These are phyloP conservation scores for Podotricha telesiphe DNA, from an alignment of 2,888 invertebrate genomes.

Conservation along the genomic window DNA sequence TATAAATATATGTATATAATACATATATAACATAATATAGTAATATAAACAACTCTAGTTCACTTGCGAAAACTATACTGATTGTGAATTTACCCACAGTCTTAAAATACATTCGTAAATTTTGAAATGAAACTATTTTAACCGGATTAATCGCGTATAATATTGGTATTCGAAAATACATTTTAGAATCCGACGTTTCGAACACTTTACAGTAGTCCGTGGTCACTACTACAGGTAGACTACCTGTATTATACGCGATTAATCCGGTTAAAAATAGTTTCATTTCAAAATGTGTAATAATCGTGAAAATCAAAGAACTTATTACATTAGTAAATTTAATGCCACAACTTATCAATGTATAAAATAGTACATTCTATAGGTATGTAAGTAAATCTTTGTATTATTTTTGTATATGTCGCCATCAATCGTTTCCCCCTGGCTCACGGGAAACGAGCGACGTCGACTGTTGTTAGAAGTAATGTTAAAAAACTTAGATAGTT, in stretches of 20 bases:
- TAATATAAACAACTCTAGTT: slow-evolving; percentile 1
- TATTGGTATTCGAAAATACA: too few relatives aligned
- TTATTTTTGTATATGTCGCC: slow-evolving; percentile 64
- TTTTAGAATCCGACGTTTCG: too few relatives aligned
- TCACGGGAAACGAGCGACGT: slow-evolving; percentile 58
- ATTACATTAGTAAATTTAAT: slow-evolving; percentile 23
- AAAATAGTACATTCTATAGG: slow-evolving; percentile 31
- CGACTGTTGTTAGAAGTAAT: slow-evolving; percentile 53
- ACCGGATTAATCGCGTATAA: too few relatives aligned
- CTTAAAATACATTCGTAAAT: background rate
- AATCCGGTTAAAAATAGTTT: too few relatives aligned
- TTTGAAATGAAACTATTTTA: too few relatives aligned
- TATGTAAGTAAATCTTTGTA: slow-evolving; percentile 48
- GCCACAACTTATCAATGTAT: slow-evolving; percentile 25
- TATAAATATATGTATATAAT: slow-evolving; percentile 18
- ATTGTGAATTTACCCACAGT: slow-evolving; percentile 7
- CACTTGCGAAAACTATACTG: background rate
- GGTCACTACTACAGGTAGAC: too few relatives aligned
- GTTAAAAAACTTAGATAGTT: slow-evolving; percentile 46
- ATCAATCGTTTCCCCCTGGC: slow-evolving; percentile 57
- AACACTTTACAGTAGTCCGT: too few relatives aligned
- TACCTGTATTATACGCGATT: too few relatives aligned
- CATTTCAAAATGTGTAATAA: too few relatives aligned
- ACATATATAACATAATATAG: slow-evolving; percentile 9
- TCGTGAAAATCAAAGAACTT: too few relatives aligned